Conservation (phyloP, 2,888 invertebrate genomes). For the Neocrepidodera transversa region DNA sequence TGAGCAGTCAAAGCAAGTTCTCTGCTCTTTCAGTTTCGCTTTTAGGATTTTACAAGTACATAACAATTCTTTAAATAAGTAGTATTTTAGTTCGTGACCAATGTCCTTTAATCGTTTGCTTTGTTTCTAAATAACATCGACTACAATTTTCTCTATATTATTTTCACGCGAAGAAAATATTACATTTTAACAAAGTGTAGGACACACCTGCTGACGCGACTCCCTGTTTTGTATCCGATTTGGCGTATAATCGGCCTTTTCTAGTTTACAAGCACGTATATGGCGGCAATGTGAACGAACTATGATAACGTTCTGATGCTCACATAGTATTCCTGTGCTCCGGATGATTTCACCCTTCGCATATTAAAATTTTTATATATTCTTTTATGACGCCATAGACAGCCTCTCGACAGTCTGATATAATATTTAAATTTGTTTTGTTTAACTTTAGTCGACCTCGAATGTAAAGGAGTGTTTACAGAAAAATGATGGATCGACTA, state of each 20-base stretch:
- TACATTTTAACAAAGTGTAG: background rate
- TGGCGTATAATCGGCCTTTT: constrained; percentile 28
- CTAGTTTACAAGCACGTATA: constrained; percentile 25
- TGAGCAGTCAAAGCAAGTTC: too few species aligned
- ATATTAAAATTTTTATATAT: background rate
- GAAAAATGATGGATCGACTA: too few species aligned
- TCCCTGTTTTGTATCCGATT: constrained; percentile 33
- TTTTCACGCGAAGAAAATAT: too few species aligned
- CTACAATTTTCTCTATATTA: too few species aligned
- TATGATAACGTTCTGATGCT: constrained; percentile 13
- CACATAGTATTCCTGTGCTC: background rate
- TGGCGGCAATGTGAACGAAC: constrained; percentile 22
- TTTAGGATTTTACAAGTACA: too few species aligned
- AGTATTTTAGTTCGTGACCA: too few species aligned
- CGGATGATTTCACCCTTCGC: background rate
- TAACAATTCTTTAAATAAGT: too few species aligned
- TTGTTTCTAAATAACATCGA: too few species aligned
- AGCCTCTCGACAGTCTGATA: background rate
- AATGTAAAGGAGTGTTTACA: too few species aligned
- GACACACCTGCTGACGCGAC: constrained; percentile 18
- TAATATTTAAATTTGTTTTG: background rate
- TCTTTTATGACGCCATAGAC: background rate
- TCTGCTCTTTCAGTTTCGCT: too few species aligned
- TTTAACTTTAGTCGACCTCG: too few species aligned
- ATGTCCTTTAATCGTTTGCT: too few species aligned